A percentile compares a stretch with the other conserved stretches of the same genome.
phyloP scores from a whole-genome alignment of 1,140 invertebrate genomes.

The Pomacea maculata region DNA sequence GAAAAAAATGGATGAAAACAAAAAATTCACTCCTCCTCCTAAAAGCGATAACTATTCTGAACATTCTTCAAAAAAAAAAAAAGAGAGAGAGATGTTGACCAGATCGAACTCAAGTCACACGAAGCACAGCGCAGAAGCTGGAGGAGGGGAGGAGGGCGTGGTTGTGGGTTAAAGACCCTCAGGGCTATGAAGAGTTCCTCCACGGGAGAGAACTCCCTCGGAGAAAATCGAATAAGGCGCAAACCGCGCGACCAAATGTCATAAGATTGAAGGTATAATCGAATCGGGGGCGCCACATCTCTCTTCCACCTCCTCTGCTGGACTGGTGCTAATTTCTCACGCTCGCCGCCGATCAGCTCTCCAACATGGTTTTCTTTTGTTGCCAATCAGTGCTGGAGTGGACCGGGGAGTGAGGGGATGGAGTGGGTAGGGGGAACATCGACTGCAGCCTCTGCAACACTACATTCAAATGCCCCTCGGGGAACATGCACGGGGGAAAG shows the following conservation, averaged over 20 bases:
- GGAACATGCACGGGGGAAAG: no score
- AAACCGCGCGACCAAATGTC: slow-evolving; percentile 34
- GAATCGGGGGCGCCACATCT: slow-evolving; percentile 4
- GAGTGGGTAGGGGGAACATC: not conserved
- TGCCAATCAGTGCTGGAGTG: not conserved
- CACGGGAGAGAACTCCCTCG: slow-evolving; percentile 10
- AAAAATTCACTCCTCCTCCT: no score
- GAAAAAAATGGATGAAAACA: no score
- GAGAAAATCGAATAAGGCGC: slow-evolving; percentile 26
- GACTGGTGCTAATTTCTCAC: slow-evolving; percentile 3
- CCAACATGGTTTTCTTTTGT: slow-evolving; percentile 14
- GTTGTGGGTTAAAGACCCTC: slow-evolving; percentile 19
- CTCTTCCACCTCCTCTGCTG: not conserved
- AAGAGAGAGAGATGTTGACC: no score
- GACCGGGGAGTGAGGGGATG: not conserved
- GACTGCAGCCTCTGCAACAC: not conserved
- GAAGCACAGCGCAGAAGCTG: no score
- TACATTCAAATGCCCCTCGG: not conserved
- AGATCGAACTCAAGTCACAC: no score
- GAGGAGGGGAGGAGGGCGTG: not conserved
- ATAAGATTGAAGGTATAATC: slow-evolving; percentile 30
- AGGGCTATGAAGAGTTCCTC: not conserved
- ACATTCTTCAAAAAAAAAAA: no score
- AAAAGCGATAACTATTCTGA: no score
- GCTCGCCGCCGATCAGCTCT: not conserved